Conservation (phyloP, 1,140 invertebrate species). For the Leptestheria dahalacensis region DNA sequence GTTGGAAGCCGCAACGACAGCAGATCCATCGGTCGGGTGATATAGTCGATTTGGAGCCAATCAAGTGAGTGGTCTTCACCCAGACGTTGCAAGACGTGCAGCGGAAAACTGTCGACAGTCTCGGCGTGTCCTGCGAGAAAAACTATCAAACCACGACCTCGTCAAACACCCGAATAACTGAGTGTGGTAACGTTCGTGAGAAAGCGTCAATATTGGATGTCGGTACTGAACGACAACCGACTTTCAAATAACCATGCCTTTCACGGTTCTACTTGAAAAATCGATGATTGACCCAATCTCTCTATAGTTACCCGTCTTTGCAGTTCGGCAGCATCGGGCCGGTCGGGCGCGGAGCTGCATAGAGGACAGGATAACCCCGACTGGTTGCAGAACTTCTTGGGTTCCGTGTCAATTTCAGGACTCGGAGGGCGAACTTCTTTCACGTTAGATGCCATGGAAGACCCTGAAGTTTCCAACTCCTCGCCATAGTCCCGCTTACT, state of each 20-base stretch:
- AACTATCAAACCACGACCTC: background rate
- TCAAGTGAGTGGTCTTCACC: constrained; percentile 22
- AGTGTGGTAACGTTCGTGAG: background rate
- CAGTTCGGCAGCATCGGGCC: background rate
- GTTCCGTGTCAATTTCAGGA: background rate
- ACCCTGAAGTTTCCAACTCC: background rate
- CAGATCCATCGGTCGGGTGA: constrained; percentile 31
- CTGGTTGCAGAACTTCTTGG: background rate
- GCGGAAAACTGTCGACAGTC: background rate
- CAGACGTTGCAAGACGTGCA: constrained; percentile 4
- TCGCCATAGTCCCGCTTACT: background rate
- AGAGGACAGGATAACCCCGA: background rate
- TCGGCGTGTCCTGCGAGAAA: background rate
- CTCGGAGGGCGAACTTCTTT: background rate
- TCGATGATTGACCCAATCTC: too few species aligned
- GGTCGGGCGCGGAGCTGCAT: background rate
- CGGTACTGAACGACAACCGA: background rate
- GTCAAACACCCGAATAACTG: background rate
- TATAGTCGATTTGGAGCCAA: constrained; percentile 23
- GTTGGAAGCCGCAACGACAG: constrained; percentile 31
- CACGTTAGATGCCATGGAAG: background rate
- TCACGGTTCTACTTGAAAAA: too few species aligned
- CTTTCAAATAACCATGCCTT: too few species aligned
- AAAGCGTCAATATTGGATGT: background rate
- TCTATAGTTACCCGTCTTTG: background rate